A percentile compares a stretch with the other conserved stretches of the same genome.
These are phyloP conservation scores for Minunthozetes semirufus DNA, from an alignment of 2,888 invertebrate genomes.

Conservation along the genomic window DNA sequence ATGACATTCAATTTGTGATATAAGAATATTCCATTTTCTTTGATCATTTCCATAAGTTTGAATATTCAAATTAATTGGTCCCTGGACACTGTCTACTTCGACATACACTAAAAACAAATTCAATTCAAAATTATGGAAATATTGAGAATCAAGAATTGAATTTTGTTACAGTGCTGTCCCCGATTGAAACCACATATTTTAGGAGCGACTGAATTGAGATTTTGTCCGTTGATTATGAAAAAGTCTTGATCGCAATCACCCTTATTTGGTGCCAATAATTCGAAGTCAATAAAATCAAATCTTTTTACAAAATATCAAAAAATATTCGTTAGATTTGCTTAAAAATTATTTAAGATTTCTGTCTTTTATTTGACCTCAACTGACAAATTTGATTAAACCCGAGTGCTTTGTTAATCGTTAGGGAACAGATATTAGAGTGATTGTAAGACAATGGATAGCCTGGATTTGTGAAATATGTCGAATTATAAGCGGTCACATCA, in stretches of 20 bases:
- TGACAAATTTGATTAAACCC: constrained; percentile 39
- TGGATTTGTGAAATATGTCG: constrained; percentile 76
- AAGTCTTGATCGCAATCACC: constrained; percentile 40
- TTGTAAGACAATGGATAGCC: constrained; percentile 40
- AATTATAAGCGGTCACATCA: constrained; percentile 67
- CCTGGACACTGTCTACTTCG: constrained; percentile 39
- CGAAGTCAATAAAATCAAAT: constrained; percentile 42
- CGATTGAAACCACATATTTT: constrained; percentile 41
- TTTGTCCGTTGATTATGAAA: constrained; percentile 40
- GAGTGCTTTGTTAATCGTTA: constrained; percentile 38
- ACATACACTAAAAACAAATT: constrained; percentile 38
- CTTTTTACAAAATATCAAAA: background rate
- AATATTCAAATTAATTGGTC: constrained; percentile 38
- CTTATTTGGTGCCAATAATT: constrained; percentile 37
- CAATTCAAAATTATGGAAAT: too few relatives aligned
- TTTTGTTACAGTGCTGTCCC: constrained; percentile 39
- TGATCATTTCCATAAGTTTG: constrained; percentile 38
- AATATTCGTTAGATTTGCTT: background rate
- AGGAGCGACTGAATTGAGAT: constrained; percentile 40
- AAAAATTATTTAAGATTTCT: background rate
- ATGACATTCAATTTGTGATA: constrained; percentile 41
- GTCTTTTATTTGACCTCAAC: constrained; percentile 34
- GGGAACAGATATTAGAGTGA: constrained; percentile 37
- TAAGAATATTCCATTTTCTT: constrained; percentile 41
- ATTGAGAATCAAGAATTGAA: background rate